These are phyloP conservation scores for Laticauda colubrina DNA, from an alignment of 2,113 vertebrate genomes.

Conservation along the genomic window DNA sequence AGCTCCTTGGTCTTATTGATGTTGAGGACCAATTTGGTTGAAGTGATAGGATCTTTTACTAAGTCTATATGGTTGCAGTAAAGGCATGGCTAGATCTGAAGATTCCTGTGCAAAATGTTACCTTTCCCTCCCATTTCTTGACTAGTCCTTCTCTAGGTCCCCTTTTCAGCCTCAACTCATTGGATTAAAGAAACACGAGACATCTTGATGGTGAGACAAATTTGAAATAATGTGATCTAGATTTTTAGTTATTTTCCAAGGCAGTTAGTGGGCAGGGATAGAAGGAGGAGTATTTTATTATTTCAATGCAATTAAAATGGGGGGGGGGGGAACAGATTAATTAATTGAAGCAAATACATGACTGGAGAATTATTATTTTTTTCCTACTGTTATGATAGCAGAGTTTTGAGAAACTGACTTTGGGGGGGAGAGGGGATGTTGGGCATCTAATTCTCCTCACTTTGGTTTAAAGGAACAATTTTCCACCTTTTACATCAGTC, in stretches of 20 bases:
- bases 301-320: neutral
- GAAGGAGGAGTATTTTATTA: neutral
- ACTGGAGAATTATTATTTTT: neutral
- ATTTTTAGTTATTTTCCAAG: neutral
- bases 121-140: no score
- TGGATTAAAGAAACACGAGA: neutral
- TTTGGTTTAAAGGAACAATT: neutral
- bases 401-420: neutral
- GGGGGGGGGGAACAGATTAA: neutral
- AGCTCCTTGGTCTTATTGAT: no score
- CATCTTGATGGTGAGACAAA: neutral
- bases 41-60: neutral
- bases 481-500: neutral
- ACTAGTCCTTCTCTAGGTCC: no score
- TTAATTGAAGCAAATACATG: neutral
- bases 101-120: no score
- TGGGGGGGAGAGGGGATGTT: neutral
- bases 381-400: neutral
- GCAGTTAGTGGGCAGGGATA: neutral
- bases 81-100: no score
- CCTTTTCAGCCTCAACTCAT: no score
- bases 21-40: neutral
- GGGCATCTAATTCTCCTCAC: neutral
- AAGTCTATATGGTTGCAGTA: neutral
- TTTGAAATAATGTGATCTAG: neutral